phyloP scores from a whole-genome alignment of 1,140 invertebrate genomes.

The Procambarus clarkii region DNA sequence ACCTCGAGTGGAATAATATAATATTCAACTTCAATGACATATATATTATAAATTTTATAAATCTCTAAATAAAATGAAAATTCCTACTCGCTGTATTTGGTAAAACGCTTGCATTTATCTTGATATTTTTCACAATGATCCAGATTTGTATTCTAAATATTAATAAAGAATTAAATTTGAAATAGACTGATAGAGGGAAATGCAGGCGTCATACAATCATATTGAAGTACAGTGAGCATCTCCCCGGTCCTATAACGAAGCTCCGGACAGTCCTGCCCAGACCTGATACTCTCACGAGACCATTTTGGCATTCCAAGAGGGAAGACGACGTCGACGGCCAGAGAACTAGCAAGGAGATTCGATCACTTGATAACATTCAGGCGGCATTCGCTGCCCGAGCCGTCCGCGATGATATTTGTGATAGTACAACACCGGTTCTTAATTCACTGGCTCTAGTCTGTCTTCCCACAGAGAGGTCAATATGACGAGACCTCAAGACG shows the following conservation, averaged over 20 bases:
- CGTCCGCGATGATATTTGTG: slow-evolving; percentile 40
- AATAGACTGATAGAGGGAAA: too few relatives aligned
- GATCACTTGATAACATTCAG: slow-evolving; percentile 54
- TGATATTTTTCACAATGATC: too few relatives aligned
- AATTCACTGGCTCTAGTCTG: slow-evolving; percentile 2
- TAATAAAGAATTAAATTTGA: too few relatives aligned
- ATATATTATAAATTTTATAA: too few relatives aligned
- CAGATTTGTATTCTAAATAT: too few relatives aligned
- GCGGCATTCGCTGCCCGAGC: neutral
- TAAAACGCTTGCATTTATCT: too few relatives aligned
- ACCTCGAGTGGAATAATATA: too few relatives aligned
- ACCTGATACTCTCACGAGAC: slow-evolving; percentile 3
- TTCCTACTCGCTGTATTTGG: too few relatives aligned
- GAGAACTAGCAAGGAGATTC: slow-evolving; percentile 31
- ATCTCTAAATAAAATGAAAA: too few relatives aligned
- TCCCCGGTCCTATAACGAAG: neutral
- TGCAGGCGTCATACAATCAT: neutral
- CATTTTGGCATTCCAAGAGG: neutral
- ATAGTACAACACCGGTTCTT: slow-evolving; percentile 20
- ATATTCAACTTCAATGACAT: too few relatives aligned
- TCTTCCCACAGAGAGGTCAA: neutral
- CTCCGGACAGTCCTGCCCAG: neutral
- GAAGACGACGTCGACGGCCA: slow-evolving; percentile 5
- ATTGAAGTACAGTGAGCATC: neutral
- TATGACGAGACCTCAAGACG: neutral